Conservation (phyloP, 1,140 invertebrate species). For the Nylanderia fulva region DNA sequence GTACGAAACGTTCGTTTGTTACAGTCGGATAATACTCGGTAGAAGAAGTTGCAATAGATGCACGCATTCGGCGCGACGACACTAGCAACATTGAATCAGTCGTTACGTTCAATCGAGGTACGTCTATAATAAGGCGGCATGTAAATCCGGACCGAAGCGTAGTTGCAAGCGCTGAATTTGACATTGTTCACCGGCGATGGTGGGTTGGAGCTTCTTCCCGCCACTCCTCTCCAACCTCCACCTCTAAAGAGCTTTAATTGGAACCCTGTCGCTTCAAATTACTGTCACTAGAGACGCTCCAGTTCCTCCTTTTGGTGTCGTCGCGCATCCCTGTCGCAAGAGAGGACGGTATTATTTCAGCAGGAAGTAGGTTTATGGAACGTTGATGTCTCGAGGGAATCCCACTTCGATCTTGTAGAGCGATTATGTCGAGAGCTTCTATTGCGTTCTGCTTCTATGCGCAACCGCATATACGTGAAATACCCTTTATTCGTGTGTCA, state of each 20-base stretch:
- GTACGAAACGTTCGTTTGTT: slow-evolving; percentile 12
- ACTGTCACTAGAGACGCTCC: slow-evolving; percentile 78
- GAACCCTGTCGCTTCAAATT: slow-evolving; percentile 80
- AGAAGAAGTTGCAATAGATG: slow-evolving; percentile 35
- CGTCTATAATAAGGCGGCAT: slow-evolving; percentile 75
- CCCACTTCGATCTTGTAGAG: slow-evolving; percentile 34
- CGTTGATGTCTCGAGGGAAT: slow-evolving; percentile 61
- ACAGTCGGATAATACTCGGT: slow-evolving; percentile 3
- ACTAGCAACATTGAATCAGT: slow-evolving; percentile 14
- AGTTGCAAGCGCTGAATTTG: slow-evolving; percentile 62
- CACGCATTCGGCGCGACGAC: slow-evolving; percentile 17
- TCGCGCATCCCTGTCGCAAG: slow-evolving; percentile 34
- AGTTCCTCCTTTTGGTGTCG: slow-evolving; percentile 74
- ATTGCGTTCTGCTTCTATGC: slow-evolving; percentile 43
- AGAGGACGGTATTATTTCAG: slow-evolving; percentile 65
- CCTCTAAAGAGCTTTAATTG: slow-evolving; percentile 79
- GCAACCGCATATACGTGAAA: slow-evolving; percentile 6
- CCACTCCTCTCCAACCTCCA: slow-evolving; percentile 51
- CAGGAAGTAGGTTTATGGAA: slow-evolving; percentile 72
- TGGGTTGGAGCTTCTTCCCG: slow-evolving; percentile 39
- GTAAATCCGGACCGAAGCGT: slow-evolving; percentile 68
- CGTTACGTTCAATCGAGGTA: slow-evolving; percentile 73
- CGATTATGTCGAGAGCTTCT: slow-evolving; percentile 59
- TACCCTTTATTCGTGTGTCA: slow-evolving; percentile 20
- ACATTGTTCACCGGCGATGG: slow-evolving; percentile 71